A percentile compares a stretch with the other conserved stretches of the same genome.
Conservation (phyloP, 1,140 invertebrate species). For the Drosophila nigrodunni region DNA sequence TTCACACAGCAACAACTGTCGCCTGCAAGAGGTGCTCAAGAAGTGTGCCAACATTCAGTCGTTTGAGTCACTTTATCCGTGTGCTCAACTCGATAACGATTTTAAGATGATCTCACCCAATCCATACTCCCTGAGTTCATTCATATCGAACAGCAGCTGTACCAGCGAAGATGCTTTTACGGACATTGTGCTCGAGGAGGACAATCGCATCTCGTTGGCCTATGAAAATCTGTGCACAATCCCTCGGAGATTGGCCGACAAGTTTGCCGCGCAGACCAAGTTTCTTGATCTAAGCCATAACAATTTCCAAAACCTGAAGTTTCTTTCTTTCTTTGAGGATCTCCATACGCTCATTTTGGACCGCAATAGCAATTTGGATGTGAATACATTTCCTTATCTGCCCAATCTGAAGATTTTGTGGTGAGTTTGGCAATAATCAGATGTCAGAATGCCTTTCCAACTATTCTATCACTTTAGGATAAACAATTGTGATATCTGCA, state of each 20-base stretch:
- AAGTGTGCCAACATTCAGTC: conserved; percentile 74
- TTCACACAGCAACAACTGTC: conserved; percentile 41
- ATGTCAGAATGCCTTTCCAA: neutral
- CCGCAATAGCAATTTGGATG: conserved; percentile 68
- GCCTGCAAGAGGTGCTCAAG: conserved; percentile 67
- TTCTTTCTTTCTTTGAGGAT: conserved; percentile 78
- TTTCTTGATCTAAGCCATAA: conserved; percentile 80
- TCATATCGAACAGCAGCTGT: conserved; percentile 70
- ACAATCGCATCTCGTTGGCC: conserved; percentile 77
- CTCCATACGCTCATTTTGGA: conserved; percentile 77
- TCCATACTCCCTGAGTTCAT: conserved; percentile 67
- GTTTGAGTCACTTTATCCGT: conserved; percentile 60
- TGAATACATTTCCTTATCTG: conserved; percentile 74
- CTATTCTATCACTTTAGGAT: conserved; percentile 53
- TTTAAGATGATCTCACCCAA: conserved; percentile 77
- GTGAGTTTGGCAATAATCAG: conserved; percentile 31
- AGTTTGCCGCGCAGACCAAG: conserved; percentile 74
- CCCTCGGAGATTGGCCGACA: conserved; percentile 70
- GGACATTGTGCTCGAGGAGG: conserved; percentile 73
- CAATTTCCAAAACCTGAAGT: conserved; percentile 74
- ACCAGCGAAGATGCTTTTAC: conserved; percentile 71
- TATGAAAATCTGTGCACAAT: conserved; percentile 78
- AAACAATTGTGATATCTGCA: conserved; percentile 79
- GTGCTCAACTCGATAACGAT: conserved; percentile 46
- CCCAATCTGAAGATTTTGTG: conserved; percentile 75